These are phyloP conservation scores for Eristalinus sepulchralis DNA, from an alignment of 2,888 invertebrate species.

Conservation along the genomic window DNA sequence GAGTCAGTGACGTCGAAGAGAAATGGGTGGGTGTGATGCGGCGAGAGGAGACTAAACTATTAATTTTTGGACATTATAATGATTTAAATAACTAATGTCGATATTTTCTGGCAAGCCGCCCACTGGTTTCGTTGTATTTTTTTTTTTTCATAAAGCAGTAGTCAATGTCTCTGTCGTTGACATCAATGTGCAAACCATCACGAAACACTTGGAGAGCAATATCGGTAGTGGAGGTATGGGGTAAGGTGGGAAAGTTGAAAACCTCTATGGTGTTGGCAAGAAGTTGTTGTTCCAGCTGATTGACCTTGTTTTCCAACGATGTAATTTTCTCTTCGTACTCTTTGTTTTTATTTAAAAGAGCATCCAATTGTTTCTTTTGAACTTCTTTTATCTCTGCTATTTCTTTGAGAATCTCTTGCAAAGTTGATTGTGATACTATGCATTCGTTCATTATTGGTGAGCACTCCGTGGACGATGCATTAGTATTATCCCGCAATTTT, in stretches of 20 bases:
- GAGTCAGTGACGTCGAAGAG: background rate
- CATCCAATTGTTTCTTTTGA: conserved; percentile 2
- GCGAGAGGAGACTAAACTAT: too few relatives aligned
- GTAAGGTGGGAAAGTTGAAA: background rate
- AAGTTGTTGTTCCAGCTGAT: background rate
- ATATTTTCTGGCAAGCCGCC: too few relatives aligned
- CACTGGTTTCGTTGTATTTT: too few relatives aligned
- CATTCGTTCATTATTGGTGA: background rate
- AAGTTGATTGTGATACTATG: background rate
- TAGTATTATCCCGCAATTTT: too few relatives aligned
- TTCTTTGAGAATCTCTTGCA: background rate
- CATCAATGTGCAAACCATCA: too few relatives aligned
- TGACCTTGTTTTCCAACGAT: background rate
- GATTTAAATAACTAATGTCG: too few relatives aligned
- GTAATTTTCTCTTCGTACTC: conserved; percentile 3
- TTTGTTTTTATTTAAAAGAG: conserved; percentile 4
- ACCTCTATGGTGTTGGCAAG: background rate
- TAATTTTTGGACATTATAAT: too few relatives aligned
- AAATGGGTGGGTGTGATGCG: too few relatives aligned
- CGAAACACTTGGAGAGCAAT: too few relatives aligned
- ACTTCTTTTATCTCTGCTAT: background rate
- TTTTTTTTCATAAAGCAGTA: too few relatives aligned
- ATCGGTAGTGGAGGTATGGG: too few relatives aligned
- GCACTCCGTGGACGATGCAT: background rate
- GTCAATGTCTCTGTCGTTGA: too few relatives aligned